These are phyloP conservation scores for Frankliniella intonsa DNA, from an alignment of 2,888 invertebrate genomes.

Conservation along the genomic window DNA sequence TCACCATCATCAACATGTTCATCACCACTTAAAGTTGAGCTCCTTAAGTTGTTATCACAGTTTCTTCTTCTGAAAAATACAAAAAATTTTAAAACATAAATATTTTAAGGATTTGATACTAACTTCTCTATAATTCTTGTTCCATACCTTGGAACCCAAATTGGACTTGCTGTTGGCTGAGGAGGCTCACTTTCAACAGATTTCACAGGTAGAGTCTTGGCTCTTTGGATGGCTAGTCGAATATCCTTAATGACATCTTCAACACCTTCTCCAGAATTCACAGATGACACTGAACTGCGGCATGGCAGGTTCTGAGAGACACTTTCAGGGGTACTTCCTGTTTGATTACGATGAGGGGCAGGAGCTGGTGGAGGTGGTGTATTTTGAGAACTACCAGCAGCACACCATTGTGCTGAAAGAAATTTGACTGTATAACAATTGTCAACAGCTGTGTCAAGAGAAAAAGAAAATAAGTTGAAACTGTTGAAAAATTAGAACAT, in stretches of 20 bases:
- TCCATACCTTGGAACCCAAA: conserved; percentile 64
- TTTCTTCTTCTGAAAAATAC: conserved; percentile 50
- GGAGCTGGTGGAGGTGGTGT: conserved; percentile 64
- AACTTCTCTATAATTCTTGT: conserved; percentile 27
- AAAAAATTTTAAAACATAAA: conserved; percentile 20
- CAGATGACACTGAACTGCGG: background rate
- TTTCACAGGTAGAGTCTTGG: conserved; percentile 59
- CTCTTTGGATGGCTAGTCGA: conserved; percentile 70
- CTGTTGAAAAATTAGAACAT: background rate
- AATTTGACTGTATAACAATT: conserved; percentile 33
- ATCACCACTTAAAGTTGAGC: conserved; percentile 38
- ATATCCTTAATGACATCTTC: conserved; percentile 78
- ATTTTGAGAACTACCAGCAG: conserved; percentile 34
- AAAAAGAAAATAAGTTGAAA: conserved; percentile 20
- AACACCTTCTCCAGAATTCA: conserved; percentile 41
- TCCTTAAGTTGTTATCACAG: conserved; percentile 38
- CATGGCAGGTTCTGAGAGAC: background rate
- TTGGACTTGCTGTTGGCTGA: conserved; percentile 55
- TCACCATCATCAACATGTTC: conserved; percentile 38
- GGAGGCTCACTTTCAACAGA: conserved; percentile 50
- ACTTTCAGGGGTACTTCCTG: conserved; percentile 41
- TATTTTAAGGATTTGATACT: background rate
- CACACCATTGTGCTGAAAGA: conserved; percentile 31
- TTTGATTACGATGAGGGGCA: conserved; percentile 59
- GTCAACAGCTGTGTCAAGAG: conserved; percentile 8